A percentile compares a stretch with the other conserved stretches of the same genome.
Conservation (phyloP, 2,113 vertebrate genomes). For the Triplophysa tibetana region DNA sequence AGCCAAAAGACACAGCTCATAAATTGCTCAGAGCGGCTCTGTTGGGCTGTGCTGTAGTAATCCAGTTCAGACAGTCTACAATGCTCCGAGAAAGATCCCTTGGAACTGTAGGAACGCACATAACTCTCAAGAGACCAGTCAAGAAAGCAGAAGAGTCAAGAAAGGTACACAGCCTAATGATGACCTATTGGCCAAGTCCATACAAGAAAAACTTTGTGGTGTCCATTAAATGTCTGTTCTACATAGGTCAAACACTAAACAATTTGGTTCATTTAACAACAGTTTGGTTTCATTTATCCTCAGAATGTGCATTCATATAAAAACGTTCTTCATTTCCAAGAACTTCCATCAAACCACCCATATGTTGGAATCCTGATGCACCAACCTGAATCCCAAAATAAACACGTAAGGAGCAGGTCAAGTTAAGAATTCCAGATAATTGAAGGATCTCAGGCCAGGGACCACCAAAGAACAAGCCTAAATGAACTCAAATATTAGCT, state of each 20-base stretch:
- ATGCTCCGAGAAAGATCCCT: slow-evolving; percentile 60
- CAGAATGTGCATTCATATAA: neutral
- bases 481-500: slow-evolving; percentile 87
- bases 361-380: slow-evolving; percentile 58
- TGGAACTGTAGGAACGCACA: slow-evolving; percentile 60
- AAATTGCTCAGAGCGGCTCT: slow-evolving; percentile 58
- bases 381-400: slow-evolving; percentile 66
- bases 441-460: slow-evolving; percentile 64
- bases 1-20: slow-evolving; percentile 63
- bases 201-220: slow-evolving; percentile 34
- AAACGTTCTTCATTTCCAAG: slow-evolving; percentile 32
- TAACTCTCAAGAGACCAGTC: slow-evolving; percentile 59
- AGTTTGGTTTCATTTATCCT: slow-evolving; percentile 14
- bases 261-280: slow-evolving; percentile 7
- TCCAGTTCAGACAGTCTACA: slow-evolving; percentile 59
- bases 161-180: slow-evolving; percentile 64
- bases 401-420: slow-evolving; percentile 59
- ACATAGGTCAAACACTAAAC: slow-evolving; percentile 15
- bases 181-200: slow-evolving; percentile 20
- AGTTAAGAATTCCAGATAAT: slow-evolving; percentile 58
- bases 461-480: slow-evolving; percentile 85
- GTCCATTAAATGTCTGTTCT: slow-evolving; percentile 41
- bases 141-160: slow-evolving; percentile 57
- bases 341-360: slow-evolving; percentile 53
- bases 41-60: slow-evolving; percentile 53